Evolutionary conservation across 2,797 vertebrate genomes (phyloP), one percentile per base, ranked within the genome.

Genomic region (Sciurus carolinensis): DNA sequence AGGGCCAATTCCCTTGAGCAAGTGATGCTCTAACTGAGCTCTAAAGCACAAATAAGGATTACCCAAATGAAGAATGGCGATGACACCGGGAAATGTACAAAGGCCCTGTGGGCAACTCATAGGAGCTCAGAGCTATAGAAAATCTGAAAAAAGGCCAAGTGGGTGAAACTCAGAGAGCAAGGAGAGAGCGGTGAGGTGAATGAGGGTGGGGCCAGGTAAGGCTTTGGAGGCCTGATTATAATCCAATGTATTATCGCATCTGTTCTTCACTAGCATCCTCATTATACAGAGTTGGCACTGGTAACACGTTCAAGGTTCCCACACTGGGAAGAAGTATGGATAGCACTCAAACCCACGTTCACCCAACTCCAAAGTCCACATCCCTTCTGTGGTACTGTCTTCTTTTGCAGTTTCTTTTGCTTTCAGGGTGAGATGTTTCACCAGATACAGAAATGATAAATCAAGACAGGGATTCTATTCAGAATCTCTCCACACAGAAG

Each of bases 381-480:
- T 39, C 50, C 52, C 72, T 67, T 59, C 28, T 89, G 39, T 7
- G 7, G 13, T 8, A 52, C 39, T 36, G 1, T 52, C 24, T 75
- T 11, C 30, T 82, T 79, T 42, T 28, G 20, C 13, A 83, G 39
- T 50, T 85, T 14, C 44, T 5, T 67, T 33, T 39, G 66, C 73
- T 30, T 82, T 82, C 20, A 36, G 36, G 13, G 7, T 39, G 33
- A 75, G 54, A 66, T 62, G 26, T 66, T 66, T 82, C 33, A 90
- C 77, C 47, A 66, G 87, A 92, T 92, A 92, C 67, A 81, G 54
- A 87, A 82, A 85, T 77, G 62, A 47, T 36, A 87, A 81, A 59
- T 79, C 22, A 66, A 69, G 0, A 39, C 33, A 86, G 47, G 62
- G 50, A 50, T 97, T 94, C 64, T 85, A 52, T n/a, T 50, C 24